Percentiles rank a stretch among this genome's conserved stretches.
Evolutionary conservation across 2,797 vertebrate genomes (phyloP).

Genomic region (Melanotaenia parkinsoni): DNA sequence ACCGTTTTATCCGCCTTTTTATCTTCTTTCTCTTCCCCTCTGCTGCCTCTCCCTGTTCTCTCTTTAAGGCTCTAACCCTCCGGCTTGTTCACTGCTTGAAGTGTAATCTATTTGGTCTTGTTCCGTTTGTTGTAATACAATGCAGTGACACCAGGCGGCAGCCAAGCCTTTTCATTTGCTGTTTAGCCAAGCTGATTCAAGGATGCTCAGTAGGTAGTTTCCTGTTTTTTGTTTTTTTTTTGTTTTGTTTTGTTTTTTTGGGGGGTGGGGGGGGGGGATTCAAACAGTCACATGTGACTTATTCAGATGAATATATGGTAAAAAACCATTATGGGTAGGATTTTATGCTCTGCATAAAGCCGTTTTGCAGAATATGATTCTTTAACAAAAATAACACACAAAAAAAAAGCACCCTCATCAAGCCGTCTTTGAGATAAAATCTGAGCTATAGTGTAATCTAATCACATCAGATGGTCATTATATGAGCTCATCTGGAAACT

Average conservation of each 20-base stretch:
- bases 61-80: conserved; percentile 40
- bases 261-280: no score
- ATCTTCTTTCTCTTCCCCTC: conserved; percentile 41
- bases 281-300: conserved; percentile 15
- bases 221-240: no score
- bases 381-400: neutral
- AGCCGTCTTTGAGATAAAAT: conserved; percentile 11
- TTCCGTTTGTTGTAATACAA: conserved; percentile 50
- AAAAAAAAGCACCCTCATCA: conserved; percentile 14
- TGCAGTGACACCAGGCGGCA: conserved; percentile 65
- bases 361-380: neutral
- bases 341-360: neutral
- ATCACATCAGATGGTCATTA: conserved; percentile 31
- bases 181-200: conserved; percentile 19
- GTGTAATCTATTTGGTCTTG: conserved; percentile 38
- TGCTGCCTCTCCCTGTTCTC: conserved; percentile 36
- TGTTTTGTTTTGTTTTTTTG: neutral
- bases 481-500: conserved; percentile 34
- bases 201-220: conserved; percentile 6
- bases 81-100: conserved; percentile 43
- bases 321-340: neutral
- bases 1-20: conserved; percentile 57
- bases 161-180: conserved; percentile 54
- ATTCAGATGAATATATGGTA: conserved; percentile 15
- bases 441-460: conserved; percentile 30